phyloP scores from a whole-genome alignment of 2,797 vertebrate genomes.

The Scleropages formosus region DNA sequence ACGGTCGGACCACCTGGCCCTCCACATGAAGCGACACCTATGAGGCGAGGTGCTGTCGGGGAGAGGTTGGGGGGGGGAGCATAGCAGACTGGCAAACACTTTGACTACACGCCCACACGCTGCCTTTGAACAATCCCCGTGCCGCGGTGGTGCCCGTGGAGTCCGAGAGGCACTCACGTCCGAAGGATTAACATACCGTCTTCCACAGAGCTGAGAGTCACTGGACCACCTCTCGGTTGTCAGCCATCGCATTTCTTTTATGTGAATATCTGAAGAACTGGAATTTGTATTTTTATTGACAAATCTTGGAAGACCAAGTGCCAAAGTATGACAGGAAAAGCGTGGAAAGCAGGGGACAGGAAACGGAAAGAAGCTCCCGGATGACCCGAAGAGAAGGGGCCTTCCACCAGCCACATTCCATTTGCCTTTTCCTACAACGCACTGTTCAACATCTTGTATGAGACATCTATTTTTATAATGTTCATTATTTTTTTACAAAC shows the following conservation, averaged over 20 bases:
- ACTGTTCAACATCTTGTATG: constrained; percentile 77
- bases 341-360: too few relatives aligned
- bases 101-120: constrained; percentile 46
- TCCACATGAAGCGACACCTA: constrained; percentile 81
- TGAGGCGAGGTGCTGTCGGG: constrained; percentile 49
- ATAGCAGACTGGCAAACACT: not conserved
- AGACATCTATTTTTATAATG: constrained; percentile 73
- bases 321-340: constrained; percentile 84
- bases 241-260: not conserved
- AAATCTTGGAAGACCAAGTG: constrained; percentile 82
- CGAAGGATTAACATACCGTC: constrained; percentile 52
- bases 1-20: constrained; percentile 78
- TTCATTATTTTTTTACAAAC: constrained; percentile 61
- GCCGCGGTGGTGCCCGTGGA: constrained; percentile 72
- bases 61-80: not conserved
- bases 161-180: not conserved
- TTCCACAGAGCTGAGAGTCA: constrained; percentile 65
- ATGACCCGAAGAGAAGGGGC: constrained; percentile 52
- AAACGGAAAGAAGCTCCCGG: not conserved
- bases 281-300: constrained; percentile 79
- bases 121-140: constrained; percentile 71
- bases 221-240: constrained; percentile 22
- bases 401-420: constrained; percentile 58
- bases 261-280: constrained; percentile 70
- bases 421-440: constrained; percentile 65